A percentile compares a stretch with the other conserved stretches of the same genome.
These are phyloP conservation scores for Thelaira solivaga DNA, from an alignment of 2,888 invertebrate genomes.

Conservation along the genomic window DNA sequence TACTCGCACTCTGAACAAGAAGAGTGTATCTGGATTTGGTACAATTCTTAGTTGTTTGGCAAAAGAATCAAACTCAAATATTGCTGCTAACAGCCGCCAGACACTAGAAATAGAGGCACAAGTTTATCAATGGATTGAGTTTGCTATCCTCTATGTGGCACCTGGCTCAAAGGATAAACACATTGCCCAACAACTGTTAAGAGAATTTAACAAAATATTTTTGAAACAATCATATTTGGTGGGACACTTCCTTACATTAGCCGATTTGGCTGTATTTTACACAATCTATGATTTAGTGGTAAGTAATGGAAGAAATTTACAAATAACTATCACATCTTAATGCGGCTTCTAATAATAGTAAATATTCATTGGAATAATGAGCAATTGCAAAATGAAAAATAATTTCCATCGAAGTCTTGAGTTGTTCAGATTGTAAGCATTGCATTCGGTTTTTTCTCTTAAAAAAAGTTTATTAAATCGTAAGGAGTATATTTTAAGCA, in stretches of 20 bases:
- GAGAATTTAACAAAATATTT: conserved; percentile 80
- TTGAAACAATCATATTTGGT: conserved; percentile 80
- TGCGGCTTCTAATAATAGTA: too few relatives aligned
- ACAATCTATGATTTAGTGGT: conserved; percentile 83
- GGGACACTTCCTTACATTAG: conserved; percentile 80
- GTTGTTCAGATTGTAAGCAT: too few relatives aligned
- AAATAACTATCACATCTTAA: too few relatives aligned
- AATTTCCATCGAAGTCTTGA: too few relatives aligned
- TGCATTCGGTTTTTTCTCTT: too few relatives aligned
- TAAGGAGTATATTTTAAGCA: too few relatives aligned
- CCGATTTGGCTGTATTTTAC: conserved; percentile 85
- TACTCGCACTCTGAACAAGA: conserved; percentile 77
- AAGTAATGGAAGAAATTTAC: conserved; percentile 69
- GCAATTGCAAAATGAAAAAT: too few relatives aligned
- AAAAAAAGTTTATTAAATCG: too few relatives aligned
- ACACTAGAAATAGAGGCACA: conserved; percentile 77
- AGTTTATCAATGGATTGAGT: conserved; percentile 84
- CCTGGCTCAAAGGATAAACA: conserved; percentile 74
- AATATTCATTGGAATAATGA: too few relatives aligned
- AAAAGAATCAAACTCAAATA: conserved; percentile 75
- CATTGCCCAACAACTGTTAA: conserved; percentile 70
- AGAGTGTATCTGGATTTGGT: conserved; percentile 78
- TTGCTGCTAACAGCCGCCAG: conserved; percentile 68
- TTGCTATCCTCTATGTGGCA: conserved; percentile 78
- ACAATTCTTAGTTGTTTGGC: conserved; percentile 78